Evolutionary conservation across 2,113 vertebrate species (phyloP), one percentile per base, ranked within the genome.

Genomic region (Lophius piscatorius): DNA sequence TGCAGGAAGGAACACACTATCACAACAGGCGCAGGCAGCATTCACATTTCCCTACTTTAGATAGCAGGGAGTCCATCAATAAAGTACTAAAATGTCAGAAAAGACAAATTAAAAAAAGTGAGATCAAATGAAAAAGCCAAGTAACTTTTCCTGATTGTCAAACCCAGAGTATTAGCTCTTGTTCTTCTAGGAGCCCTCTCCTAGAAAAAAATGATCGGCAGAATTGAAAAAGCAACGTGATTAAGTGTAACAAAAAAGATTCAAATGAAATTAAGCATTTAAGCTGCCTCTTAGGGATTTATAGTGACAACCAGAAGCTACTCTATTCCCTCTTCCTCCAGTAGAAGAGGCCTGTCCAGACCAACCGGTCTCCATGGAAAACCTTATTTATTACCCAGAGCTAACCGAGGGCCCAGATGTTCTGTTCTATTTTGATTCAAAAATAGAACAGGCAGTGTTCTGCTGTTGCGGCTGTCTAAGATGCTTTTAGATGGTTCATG

Each of bases 401-500:
- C 23, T n/a, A 67, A 83, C 61, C 2, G 22, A 65, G 21, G 35
- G 14, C 38, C 50, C 80, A 83, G 61, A 80, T 85, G 81, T 73
- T 66, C 29, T 46, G n/a, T 47, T 17, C 33, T 6, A 34, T 42
- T 71, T 31, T 48, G 69, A 12, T 21, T 1, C 52, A 72, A 54
- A n/a, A 33, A 22, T 31, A 31, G 50, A 22, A 20, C 17, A n/a
- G n/a, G n/a, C 22, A 44, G 36, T 23, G 11, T 22, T 54, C 13
- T 31, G 12, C 51, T 50, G 17, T 21, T 38, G 31, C 35, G 41
- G 35, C 26, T 33, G 51, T 17, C 18, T 21, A 9, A 29, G 26
- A 26, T 24, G 31, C 21, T 28, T 36, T 68, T 52, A 28, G 49
- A 33, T 24, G 20, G n/a, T 17, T 9, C 22, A 35, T 16, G 21